Percentiles rank a stretch among this genome's conserved stretches.
Evolutionary conservation across 2,888 invertebrate genomes (phyloP).

Genomic region (Eudemis profundana): DNA sequence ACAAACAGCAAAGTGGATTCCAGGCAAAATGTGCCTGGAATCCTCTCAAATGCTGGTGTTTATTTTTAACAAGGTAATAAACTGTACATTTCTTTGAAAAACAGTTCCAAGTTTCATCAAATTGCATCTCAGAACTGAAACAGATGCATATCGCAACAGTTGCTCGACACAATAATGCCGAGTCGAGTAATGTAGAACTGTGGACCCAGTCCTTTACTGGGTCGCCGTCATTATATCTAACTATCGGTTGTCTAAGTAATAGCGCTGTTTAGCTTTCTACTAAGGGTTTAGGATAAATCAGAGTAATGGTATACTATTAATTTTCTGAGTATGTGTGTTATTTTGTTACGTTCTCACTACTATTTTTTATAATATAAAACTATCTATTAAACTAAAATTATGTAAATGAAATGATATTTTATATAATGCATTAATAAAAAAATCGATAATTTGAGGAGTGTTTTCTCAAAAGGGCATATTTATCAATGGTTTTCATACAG

Average conservation of each 20-base stretch:
- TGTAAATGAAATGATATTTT: too few relatives aligned
- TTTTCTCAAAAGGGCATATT: too few relatives aligned
- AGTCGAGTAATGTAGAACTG: constrained; percentile 23
- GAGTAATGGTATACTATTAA: constrained; percentile 2
- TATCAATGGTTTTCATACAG: too few relatives aligned
- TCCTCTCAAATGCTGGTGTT: too few relatives aligned
- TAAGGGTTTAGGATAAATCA: constrained; percentile 26
- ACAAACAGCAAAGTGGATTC: too few relatives aligned
- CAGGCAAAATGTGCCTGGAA: too few relatives aligned
- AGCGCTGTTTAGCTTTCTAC: constrained; percentile 39
- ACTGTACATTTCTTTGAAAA: too few relatives aligned
- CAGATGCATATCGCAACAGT: constrained; percentile 5
- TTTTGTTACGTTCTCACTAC: background rate
- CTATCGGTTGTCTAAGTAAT: constrained; percentile 34
- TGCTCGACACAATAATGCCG: constrained; percentile 7
- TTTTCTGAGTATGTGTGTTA: background rate
- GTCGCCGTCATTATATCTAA: constrained; percentile 37
- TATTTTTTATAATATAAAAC: background rate
- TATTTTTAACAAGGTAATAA: too few relatives aligned
- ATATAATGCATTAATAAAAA: too few relatives aligned
- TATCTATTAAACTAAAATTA: background rate
- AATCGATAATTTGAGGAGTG: too few relatives aligned
- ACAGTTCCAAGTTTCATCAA: background rate
- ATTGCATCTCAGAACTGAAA: background rate
- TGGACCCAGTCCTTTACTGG: constrained; percentile 37